Evolutionary conservation across 2,888 invertebrate species (phyloP), one percentile per base, ranked within the genome.

Genomic region (Neocrepidodera transversa): DNA sequence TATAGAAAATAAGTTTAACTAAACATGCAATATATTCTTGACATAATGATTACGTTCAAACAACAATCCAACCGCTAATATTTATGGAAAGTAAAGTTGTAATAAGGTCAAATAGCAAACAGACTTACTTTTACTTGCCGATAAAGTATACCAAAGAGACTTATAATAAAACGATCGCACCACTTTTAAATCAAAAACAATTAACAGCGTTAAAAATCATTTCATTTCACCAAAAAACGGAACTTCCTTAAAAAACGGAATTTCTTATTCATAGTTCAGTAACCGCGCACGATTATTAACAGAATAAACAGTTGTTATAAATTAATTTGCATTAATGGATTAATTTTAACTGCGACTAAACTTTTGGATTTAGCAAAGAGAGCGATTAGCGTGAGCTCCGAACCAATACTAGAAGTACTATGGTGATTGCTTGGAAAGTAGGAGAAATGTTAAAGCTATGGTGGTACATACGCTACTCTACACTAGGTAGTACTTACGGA

Each of bases 391-490:
- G 32, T 13, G 57, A 66, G 57, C 52, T 62, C 57, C 60, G 45
- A 56, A 58, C 47, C 54, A 51, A 60, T 60, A 67, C 67, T 67
- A 64, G 61, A 59, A 53, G 54, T 63, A 57, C 47, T 47, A 49
- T 23, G 35, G 58, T 52, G 59, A 64, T 60, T 63, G 63, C 52
- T 58, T 71, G 59, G 72, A 72, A 72, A 72, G 72, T 71, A 71
- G 72, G 71, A 72, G 72, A 71, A 72, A 72, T 71, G 69, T 62
- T 62, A 67, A 68, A 64, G 68, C 65, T 65, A 64, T 56, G 64
- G 61, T 65, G 65, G 66, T 60, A 62, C n/a, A n/a, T n/a, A n/a
- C n/a, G n/a, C n/a, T n/a, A n/a, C n/a, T n/a, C n/a, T n/a, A n/a
- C n/a, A n/a, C 53, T 26, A 42, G 20, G 42, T 16, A 20, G 42